Percentiles rank a stretch among this genome's conserved stretches.
These are phyloP conservation scores for Zaprionus capensis DNA, from an alignment of 1,140 invertebrate genomes.

Conservation along the genomic window DNA sequence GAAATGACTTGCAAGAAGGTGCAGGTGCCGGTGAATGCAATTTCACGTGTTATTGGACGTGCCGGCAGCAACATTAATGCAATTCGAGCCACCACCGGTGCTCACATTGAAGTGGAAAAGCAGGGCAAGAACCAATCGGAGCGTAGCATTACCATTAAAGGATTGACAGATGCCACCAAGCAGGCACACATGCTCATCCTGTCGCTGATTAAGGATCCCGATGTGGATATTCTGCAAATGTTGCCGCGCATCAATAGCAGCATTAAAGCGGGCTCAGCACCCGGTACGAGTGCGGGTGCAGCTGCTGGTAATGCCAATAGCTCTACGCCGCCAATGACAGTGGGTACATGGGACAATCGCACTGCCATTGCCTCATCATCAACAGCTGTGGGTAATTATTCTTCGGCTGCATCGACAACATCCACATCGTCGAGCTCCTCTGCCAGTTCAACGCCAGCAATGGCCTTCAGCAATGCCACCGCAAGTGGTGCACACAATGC, in stretches of 20 bases:
- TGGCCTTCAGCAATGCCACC: slow-evolving; percentile 63
- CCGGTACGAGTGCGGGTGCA: slow-evolving; percentile 40
- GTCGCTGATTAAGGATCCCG: slow-evolving; percentile 95
- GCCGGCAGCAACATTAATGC: slow-evolving; percentile 99
- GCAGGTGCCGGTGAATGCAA: slow-evolving; percentile 96
- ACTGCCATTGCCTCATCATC: slow-evolving; percentile 49
- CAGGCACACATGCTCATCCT: slow-evolving; percentile 94
- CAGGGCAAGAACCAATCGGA: slow-evolving; percentile 97
- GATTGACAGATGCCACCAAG: slow-evolving; percentile 94
- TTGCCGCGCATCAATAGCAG: slow-evolving; percentile 89
- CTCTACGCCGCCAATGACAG: slow-evolving; percentile 53
- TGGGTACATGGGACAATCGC: slow-evolving; percentile 82
- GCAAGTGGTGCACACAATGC: slow-evolving; percentile 81
- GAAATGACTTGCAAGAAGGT: slow-evolving; percentile 89
- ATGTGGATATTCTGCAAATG: slow-evolving; percentile 94
- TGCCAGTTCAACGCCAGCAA: slow-evolving; percentile 61
- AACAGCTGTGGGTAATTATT: slow-evolving; percentile 51
- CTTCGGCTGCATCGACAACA: slow-evolving; percentile 70
- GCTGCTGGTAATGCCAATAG: slow-evolving; percentile 72
- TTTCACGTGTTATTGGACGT: slow-evolving; percentile 97
- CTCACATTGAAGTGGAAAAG: slow-evolving; percentile 99
- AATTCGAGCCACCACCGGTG: slow-evolving; percentile 96
- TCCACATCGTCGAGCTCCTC: slow-evolving; percentile 73
- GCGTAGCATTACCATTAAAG: slow-evolving; percentile 97
- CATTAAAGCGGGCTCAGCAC: slow-evolving; percentile 57